These are phyloP conservation scores for Plectus sambesii DNA, from an alignment of 1,140 invertebrate species.

Conservation along the genomic window DNA sequence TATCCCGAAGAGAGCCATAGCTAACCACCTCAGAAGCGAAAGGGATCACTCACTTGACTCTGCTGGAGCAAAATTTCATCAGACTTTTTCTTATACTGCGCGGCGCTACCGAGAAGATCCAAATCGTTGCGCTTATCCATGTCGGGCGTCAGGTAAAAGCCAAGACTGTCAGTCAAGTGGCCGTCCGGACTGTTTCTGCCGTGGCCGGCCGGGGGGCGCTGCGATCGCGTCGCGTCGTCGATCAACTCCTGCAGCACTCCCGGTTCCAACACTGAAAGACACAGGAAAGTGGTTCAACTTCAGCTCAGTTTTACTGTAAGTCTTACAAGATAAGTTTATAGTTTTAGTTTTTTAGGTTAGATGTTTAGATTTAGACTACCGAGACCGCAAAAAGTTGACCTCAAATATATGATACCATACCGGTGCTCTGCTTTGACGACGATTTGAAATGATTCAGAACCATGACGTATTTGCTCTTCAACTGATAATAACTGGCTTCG, in stretches of 20 bases:
- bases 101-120: slow-evolving; percentile 23
- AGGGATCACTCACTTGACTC: too few species aligned
- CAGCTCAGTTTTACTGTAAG: too few species aligned
- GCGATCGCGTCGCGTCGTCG: slow-evolving; percentile 16
- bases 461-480: slow-evolving; percentile 29
- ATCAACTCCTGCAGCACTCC: slow-evolving; percentile 23
- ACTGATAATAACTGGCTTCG: slow-evolving; percentile 23
- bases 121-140: slow-evolving; percentile 3
- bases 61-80: slow-evolving; percentile 12
- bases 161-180: slow-evolving; percentile 9
- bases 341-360: not conserved
- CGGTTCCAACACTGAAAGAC: slow-evolving; percentile 21
- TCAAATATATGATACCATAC: slow-evolving; percentile 10
- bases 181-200: not conserved
- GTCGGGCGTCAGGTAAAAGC: slow-evolving; percentile 8
- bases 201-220: slow-evolving; percentile 10
- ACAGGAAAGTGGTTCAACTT: too few species aligned
- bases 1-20: too few species aligned
- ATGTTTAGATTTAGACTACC: not conserved
- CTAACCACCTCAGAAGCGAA: too few species aligned
- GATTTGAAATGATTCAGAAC: slow-evolving; percentile 29
- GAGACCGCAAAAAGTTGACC: too few species aligned
- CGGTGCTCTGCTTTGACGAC: slow-evolving; percentile 20
- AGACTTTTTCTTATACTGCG: slow-evolving; percentile 20
- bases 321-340: not conserved